Evolutionary conservation across 1,140 invertebrate genomes (phyloP).

Genomic region (Rhynchophorus ferrugineus): DNA sequence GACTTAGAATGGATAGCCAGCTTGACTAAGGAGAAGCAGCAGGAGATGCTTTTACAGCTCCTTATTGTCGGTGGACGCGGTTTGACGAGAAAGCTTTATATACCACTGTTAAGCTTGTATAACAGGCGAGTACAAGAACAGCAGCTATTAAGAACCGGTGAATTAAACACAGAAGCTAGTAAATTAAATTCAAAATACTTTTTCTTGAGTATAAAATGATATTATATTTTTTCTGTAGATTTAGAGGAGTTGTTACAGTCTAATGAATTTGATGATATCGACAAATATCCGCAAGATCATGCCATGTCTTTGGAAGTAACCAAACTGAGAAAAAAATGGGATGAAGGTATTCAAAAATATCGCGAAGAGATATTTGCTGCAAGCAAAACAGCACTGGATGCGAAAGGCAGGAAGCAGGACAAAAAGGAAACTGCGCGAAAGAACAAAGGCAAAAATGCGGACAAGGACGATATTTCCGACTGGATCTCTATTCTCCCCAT

Average conservation of each 20-base stretch:
- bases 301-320: constrained; percentile 20
- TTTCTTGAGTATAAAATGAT: too few relatives aligned
- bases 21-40: neutral
- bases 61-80: constrained; percentile 5
- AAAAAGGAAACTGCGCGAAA: neutral
- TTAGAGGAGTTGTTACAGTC: neutral
- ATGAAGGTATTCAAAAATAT: constrained; percentile 17
- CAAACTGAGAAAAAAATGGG: constrained; percentile 25
- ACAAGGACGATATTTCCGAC: neutral
- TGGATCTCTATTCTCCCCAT: constrained; percentile 24
- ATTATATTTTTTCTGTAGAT: neutral
- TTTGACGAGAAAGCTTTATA: constrained; percentile 8
- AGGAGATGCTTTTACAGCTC: neutral
- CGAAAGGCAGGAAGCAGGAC: neutral
- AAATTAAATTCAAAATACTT: too few relatives aligned
- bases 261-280: neutral
- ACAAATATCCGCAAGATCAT: constrained; percentile 21
- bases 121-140: too few relatives aligned
- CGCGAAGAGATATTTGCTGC: constrained; percentile 11
- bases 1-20: constrained; percentile 1
- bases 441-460: constrained; percentile 1
- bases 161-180: too few relatives aligned
- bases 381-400: constrained; percentile 1
- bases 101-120: constrained; percentile 6
- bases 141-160: too few relatives aligned